Evolutionary conservation across 2,888 invertebrate species (phyloP).

Genomic region (Thera britannica): DNA sequence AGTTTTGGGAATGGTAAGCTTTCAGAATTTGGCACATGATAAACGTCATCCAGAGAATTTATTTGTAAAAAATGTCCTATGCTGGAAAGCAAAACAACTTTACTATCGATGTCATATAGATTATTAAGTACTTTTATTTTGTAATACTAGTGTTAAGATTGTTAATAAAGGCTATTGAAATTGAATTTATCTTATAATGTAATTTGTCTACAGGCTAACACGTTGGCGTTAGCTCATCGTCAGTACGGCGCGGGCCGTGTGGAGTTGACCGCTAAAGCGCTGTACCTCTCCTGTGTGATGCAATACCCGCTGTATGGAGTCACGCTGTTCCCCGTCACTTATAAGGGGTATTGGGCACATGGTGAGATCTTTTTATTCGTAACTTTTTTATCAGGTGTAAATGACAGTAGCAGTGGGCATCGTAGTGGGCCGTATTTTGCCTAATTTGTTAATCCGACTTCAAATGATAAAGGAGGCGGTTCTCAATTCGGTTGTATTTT

Average conservation of each 20-base stretch:
- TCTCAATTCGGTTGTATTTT: too few species aligned
- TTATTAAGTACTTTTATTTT: too few species aligned
- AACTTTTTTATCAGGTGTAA: not conserved
- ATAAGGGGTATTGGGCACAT: conserved; percentile 97
- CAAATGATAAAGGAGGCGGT: too few species aligned
- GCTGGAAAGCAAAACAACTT: too few species aligned
- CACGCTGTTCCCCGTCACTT: conserved; percentile 94
- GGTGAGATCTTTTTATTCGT: conserved; percentile 74
- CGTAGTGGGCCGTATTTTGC: too few species aligned
- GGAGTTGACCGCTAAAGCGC: conserved; percentile 95
- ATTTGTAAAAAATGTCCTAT: too few species aligned
- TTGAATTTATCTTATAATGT: not conserved
- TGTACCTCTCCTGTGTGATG: conserved; percentile 97
- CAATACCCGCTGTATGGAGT: conserved; percentile 97
- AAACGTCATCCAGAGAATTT: not conserved
- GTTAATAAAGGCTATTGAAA: too few species aligned
- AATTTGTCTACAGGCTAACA: conserved; percentile 85
- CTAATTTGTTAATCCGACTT: too few species aligned
- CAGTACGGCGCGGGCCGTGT: conserved; percentile 97
- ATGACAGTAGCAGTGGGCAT: not conserved
- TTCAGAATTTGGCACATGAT: not conserved
- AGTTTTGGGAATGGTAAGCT: not conserved
- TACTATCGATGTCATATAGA: too few species aligned
- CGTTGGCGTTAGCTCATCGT: conserved; percentile 93
- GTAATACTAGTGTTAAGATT: too few species aligned